Conservation (phyloP, 2,797 vertebrate species). For the Amphiprion clarkii region DNA sequence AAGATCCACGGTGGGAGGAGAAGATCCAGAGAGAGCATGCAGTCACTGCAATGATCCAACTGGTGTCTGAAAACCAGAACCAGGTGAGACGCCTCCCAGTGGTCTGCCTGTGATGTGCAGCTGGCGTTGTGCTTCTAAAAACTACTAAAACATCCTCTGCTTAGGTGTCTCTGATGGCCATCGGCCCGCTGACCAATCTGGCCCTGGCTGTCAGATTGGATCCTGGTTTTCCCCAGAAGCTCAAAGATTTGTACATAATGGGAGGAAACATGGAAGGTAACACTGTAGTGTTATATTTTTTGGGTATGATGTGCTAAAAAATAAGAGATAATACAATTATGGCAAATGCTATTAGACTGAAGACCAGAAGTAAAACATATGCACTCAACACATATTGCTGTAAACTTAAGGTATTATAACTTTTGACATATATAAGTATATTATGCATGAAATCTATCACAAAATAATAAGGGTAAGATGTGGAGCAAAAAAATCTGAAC, state of each 20-base stretch:
- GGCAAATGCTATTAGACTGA: too few species aligned
- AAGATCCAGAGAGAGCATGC: constrained; percentile 84
- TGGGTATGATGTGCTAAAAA: too few species aligned
- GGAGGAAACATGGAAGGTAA: constrained; percentile 89
- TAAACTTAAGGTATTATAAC: too few species aligned
- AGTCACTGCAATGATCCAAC: constrained; percentile 78
- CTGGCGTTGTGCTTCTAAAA: neutral
- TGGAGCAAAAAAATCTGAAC: too few species aligned
- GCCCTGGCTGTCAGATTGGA: constrained; percentile 84
- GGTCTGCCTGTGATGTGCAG: neutral
- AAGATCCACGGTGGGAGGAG: constrained; percentile 75
- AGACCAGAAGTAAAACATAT: too few species aligned
- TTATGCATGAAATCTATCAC: too few species aligned
- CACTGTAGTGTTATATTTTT: too few species aligned
- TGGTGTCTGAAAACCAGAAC: constrained; percentile 80
- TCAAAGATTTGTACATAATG: constrained; percentile 87
- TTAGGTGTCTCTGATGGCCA: constrained; percentile 85
- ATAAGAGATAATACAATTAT: too few species aligned
- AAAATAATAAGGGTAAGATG: too few species aligned
- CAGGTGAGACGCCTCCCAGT: constrained; percentile 71
- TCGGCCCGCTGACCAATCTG: constrained; percentile 87
- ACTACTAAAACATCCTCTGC: neutral
- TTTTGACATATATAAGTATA: too few species aligned
- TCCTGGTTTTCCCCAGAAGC: constrained; percentile 81
- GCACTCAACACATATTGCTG: too few species aligned